Conservation (phyloP, 2,888 invertebrate genomes). For the Gari tellinella region DNA sequence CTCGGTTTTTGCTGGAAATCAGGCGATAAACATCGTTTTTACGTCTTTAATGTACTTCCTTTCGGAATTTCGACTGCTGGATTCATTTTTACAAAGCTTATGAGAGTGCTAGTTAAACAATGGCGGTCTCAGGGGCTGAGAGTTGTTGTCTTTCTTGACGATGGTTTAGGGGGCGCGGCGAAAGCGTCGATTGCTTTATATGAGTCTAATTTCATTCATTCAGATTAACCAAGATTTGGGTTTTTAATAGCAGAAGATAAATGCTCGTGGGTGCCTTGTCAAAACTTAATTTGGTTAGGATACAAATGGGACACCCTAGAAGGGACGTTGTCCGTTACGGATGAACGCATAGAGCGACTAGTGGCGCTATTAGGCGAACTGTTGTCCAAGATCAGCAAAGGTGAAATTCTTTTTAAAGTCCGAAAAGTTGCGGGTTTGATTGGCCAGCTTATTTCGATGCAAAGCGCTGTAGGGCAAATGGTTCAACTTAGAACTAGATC, state of each 20-base stretch:
- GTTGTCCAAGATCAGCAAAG: no score
- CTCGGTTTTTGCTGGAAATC: neutral
- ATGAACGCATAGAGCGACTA: neutral
- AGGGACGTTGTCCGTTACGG: neutral
- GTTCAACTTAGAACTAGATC: neutral
- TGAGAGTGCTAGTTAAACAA: no score
- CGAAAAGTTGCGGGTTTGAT: conserved; percentile 3
- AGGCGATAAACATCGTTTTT: neutral
- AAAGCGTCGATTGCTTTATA: neutral
- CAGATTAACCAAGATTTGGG: conserved; percentile 1
- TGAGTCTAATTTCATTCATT: neutral
- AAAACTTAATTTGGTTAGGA: conserved; percentile 4
- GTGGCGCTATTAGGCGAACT: no score
- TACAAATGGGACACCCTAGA: neutral
- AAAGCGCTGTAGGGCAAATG: neutral
- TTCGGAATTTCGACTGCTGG: no score
- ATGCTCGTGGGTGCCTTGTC: conserved; percentile 9
- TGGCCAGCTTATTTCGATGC: conserved; percentile 10
- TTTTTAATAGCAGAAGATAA: conserved; percentile 11
- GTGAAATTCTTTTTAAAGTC: neutral
- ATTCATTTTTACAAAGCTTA: no score
- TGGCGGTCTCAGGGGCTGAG: no score
- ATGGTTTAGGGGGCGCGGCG: neutral
- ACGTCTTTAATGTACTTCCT: no score
- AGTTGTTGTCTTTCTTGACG: no score